Percentiles rank a stretch among this genome's conserved stretches.
Evolutionary conservation across 2,797 vertebrate species (phyloP).

Genomic region (Oophaga sylvatica): DNA sequence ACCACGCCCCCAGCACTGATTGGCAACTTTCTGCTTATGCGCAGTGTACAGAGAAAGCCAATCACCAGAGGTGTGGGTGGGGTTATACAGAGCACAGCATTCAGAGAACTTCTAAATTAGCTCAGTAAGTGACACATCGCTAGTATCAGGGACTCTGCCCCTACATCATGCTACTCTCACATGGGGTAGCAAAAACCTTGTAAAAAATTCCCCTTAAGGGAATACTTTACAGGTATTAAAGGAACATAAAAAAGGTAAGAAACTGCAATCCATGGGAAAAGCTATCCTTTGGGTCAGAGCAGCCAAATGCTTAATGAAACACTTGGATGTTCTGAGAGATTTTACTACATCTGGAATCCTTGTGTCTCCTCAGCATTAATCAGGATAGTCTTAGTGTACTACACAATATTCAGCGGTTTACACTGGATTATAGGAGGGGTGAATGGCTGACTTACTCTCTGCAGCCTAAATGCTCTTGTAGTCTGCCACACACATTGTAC

Average conservation of each 20-base stretch:
- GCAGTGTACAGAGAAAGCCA: no score
- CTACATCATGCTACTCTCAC: no score
- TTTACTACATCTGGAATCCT: slow-evolving; percentile 33
- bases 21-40: no score
- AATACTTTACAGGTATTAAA: background rate
- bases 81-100: no score
- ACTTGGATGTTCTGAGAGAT: slow-evolving; percentile 43
- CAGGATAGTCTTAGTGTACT: slow-evolving; percentile 19
- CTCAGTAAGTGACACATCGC: no score
- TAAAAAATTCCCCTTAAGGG: no score
- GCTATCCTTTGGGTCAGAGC: background rate
- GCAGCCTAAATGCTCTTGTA: background rate
- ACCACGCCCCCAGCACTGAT: no score
- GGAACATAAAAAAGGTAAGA: background rate
- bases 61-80: no score
- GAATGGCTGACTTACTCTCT: background rate
- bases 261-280: slow-evolving; percentile 6
- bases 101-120: no score
- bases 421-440: background rate
- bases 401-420: slow-evolving; percentile 18
- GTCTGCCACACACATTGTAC: background rate
- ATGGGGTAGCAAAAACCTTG: no score
- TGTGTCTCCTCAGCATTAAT: slow-evolving; percentile 24
- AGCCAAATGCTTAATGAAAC: slow-evolving; percentile 56
- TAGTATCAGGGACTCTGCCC: no score